A percentile compares a stretch with the other conserved stretches of the same genome.
These are phyloP conservation scores for Nineta flava DNA, from an alignment of 2,888 invertebrate species.

Conservation along the genomic window DNA sequence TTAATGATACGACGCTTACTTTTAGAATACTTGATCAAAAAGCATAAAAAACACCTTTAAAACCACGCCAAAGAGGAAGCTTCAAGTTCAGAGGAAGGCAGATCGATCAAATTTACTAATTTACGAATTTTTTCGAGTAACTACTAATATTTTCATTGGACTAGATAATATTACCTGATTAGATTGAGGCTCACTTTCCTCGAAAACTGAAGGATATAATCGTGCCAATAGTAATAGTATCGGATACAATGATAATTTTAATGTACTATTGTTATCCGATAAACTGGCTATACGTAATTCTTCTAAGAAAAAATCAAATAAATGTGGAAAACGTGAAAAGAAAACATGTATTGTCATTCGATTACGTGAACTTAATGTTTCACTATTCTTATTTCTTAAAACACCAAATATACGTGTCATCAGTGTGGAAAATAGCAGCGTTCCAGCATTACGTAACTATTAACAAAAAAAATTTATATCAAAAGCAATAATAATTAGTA, in stretches of 20 bases:
- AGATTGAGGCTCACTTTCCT: conserved; percentile 45
- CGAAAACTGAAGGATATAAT: conserved; percentile 57
- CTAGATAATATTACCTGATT: no score
- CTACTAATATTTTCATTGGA: no score
- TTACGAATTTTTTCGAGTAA: no score
- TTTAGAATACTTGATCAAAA: no score
- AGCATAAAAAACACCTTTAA: no score
- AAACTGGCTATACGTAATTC: conserved; percentile 15
- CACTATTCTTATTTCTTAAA: conserved; percentile 39
- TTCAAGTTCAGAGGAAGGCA: no score
- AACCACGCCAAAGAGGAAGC: no score
- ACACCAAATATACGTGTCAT: conserved; percentile 81
- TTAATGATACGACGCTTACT: no score
- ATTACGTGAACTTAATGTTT: conserved; percentile 43
- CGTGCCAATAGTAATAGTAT: conserved; percentile 60
- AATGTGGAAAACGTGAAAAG: conserved; percentile 53
- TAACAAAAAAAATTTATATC: conserved; percentile 14
- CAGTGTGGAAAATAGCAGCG: conserved; percentile 67
- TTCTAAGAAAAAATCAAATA: conserved; percentile 36
- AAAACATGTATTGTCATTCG: conserved; percentile 65
- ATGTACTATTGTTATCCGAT: conserved; percentile 18
- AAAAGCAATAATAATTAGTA: neutral
- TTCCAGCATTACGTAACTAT: conserved; percentile 73
- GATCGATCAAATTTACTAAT: no score
- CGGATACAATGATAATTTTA: conserved; percentile 55